Percentiles rank a stretch among this genome's conserved stretches.
phyloP scores from a whole-genome alignment of 2,888 invertebrate species.

The Dinocampus coccinellae region DNA sequence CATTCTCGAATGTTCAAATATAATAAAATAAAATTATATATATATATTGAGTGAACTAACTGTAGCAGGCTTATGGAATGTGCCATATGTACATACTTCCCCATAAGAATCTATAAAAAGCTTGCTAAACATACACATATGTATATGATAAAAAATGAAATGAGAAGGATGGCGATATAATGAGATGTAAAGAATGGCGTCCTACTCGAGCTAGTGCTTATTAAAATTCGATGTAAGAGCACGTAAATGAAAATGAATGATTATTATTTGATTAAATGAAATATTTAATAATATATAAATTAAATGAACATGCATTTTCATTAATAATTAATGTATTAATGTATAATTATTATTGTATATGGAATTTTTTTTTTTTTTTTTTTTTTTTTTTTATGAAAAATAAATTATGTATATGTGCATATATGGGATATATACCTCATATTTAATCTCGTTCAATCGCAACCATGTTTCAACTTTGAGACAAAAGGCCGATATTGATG shows the following conservation, averaged over 20 bases:
- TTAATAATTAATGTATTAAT: conserved; percentile 8
- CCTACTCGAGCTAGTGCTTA: conserved; percentile 36
- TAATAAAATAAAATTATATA: background rate
- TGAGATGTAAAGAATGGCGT: conserved; percentile 34
- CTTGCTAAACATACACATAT: conserved; percentile 24
- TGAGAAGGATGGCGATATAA: conserved; percentile 30
- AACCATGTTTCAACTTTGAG: conserved; percentile 97
- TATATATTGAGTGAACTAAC: background rate
- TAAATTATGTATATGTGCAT: background rate
- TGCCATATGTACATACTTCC: conserved; percentile 8
- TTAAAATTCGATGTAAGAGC: conserved; percentile 37
- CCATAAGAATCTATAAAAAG: conserved; percentile 35
- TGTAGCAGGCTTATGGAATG: conserved; percentile 24
- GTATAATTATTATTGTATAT: background rate
- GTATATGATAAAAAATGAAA: conserved; percentile 27
- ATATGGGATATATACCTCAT: conserved; percentile 82
- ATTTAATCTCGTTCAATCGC: conserved; percentile 89
- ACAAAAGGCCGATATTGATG: conserved; percentile 92
- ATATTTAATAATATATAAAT: background rate
- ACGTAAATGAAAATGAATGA: background rate
- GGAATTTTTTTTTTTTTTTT: too few relatives aligned
- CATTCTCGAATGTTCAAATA: conserved; percentile 4
- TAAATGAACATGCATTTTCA: background rate
- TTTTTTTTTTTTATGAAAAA: too few relatives aligned
- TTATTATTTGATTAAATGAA: background rate